Evolutionary conservation across 2,888 invertebrate genomes (phyloP).

Genomic region (Philereme vetulata): DNA sequence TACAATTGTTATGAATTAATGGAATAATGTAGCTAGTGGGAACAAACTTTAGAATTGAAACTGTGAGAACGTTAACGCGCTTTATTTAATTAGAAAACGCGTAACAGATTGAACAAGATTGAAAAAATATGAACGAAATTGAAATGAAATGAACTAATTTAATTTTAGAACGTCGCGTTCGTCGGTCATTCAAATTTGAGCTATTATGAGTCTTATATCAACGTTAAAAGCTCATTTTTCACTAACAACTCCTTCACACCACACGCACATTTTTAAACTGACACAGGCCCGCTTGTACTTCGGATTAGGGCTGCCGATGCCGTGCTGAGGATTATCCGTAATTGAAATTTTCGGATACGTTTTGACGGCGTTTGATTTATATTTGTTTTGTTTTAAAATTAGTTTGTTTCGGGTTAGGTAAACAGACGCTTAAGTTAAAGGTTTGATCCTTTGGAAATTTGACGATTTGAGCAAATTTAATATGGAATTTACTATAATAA

Average conservation of each 20-base stretch:
- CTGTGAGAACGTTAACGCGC: too few relatives aligned
- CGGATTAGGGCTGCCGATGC: slow-evolving; percentile 37
- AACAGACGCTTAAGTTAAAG: not conserved
- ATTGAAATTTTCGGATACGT: slow-evolving; percentile 38
- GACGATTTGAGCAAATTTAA: not conserved
- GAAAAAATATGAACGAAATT: too few relatives aligned
- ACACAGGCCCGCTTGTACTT: slow-evolving; percentile 18
- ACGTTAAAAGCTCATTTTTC: not conserved
- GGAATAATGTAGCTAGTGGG: too few relatives aligned
- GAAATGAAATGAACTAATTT: too few relatives aligned
- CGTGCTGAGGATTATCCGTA: slow-evolving; percentile 36
- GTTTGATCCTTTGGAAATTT: not conserved
- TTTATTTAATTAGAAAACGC: too few relatives aligned
- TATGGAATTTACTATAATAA: too few relatives aligned
- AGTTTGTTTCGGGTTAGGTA: not conserved
- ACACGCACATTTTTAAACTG: not conserved
- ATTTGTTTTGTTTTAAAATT: slow-evolving; percentile 27
- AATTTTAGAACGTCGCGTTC: too few relatives aligned
- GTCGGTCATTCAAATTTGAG: not conserved
- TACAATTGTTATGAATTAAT: too few relatives aligned
- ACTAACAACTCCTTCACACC: not conserved
- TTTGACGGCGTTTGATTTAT: slow-evolving; percentile 32
- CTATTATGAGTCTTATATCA: too few relatives aligned
- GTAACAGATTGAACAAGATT: too few relatives aligned
- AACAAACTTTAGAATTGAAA: too few relatives aligned